Conservation (phyloP, 1,140 invertebrate species). For the Acromyrmex heyeri region DNA sequence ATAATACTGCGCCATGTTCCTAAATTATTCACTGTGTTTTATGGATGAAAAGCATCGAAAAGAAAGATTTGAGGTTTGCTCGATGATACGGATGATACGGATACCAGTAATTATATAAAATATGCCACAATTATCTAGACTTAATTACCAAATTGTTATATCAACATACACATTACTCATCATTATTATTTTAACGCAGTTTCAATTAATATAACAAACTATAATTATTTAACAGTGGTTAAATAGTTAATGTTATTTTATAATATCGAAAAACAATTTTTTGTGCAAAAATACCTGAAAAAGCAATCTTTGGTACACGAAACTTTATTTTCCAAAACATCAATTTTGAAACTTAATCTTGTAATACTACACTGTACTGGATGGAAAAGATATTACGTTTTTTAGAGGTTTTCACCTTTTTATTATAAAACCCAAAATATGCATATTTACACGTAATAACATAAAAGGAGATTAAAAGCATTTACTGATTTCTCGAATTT, state of each 20-base stretch:
- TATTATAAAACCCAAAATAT: not conserved
- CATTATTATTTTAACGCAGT: not conserved
- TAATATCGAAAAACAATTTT: not conserved
- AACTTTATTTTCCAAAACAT: not conserved
- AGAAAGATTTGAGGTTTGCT: not conserved
- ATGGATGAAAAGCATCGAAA: not conserved
- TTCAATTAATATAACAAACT: not conserved
- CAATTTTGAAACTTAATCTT: conserved; percentile 21
- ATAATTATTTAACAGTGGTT: not conserved
- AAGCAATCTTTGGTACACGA: not conserved
- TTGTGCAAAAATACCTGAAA: not conserved
- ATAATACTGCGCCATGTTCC: not conserved
- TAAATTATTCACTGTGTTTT: not conserved
- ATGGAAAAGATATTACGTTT: not conserved
- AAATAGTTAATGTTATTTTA: too few relatives aligned
- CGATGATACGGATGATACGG: not conserved
- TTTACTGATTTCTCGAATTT: conserved; percentile 1
- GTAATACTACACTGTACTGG: not conserved
- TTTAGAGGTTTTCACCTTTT: not conserved
- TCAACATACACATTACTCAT: not conserved
- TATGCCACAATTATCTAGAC: not conserved
- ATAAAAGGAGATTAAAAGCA: not conserved
- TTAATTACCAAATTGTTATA: conserved; percentile 9
- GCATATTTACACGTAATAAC: not conserved
- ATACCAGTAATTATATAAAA: not conserved